A percentile compares a stretch with the other conserved stretches of the same genome.
phyloP scores from a whole-genome alignment of 2,888 invertebrate genomes.

The Leucania comma region DNA sequence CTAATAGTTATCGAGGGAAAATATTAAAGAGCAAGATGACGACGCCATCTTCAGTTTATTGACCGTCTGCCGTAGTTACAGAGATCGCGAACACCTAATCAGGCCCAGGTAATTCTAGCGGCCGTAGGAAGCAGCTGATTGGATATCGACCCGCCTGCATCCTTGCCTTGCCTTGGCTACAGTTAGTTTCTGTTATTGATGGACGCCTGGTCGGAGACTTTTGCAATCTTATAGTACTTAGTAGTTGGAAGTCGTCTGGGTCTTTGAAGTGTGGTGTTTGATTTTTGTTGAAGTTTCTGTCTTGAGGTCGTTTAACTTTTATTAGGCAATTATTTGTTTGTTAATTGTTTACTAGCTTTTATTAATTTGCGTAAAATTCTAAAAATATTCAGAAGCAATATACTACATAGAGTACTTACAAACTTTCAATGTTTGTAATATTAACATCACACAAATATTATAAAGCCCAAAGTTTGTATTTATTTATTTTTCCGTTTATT shows the following conservation, averaged over 20 bases:
- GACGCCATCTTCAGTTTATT: conserved; percentile 67
- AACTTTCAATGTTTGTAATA: too few relatives aligned
- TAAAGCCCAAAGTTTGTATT: too few relatives aligned
- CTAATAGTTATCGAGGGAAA: conserved; percentile 54
- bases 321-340: background rate
- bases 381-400: too few relatives aligned
- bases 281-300: conserved; percentile 12
- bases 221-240: conserved; percentile 30
- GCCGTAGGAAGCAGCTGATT: conserved; percentile 77
- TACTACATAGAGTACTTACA: too few relatives aligned
- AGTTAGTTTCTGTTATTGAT: conserved; percentile 76
- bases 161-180: conserved; percentile 68
- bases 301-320: background rate
- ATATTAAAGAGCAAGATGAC: conserved; percentile 45
- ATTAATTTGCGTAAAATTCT: too few relatives aligned
- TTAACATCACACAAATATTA: too few relatives aligned
- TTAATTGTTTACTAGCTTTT: too few relatives aligned
- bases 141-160: conserved; percentile 84
- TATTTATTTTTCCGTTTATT: too few relatives aligned
- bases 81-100: conserved; percentile 83
- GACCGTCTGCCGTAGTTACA: conserved; percentile 70
- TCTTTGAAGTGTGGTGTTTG: conserved; percentile 15
- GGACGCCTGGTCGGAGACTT: conserved; percentile 42
- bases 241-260: background rate
- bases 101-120: conserved; percentile 81